A percentile compares a stretch with the other conserved stretches of the same genome.
Evolutionary conservation across 2,797 vertebrate species (phyloP).

Genomic region (Echeneis naucrates): DNA sequence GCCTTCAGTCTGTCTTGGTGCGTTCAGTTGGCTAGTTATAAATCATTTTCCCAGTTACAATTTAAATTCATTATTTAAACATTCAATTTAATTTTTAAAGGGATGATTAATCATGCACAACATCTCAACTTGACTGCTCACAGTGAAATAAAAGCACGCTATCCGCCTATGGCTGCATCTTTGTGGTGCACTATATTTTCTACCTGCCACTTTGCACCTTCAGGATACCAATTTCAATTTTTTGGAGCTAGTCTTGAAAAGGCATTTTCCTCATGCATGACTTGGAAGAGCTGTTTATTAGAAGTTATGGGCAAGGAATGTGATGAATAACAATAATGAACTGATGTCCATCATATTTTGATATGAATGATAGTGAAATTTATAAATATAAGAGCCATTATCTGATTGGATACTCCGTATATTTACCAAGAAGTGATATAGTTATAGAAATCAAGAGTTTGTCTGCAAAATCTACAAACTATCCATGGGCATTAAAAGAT

Average conservation of each 20-base stretch:
- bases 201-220: slow-evolving; percentile 6
- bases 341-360: slow-evolving; percentile 3
- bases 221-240: slow-evolving; percentile 21
- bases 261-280: slow-evolving; percentile 6
- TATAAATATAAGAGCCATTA: neutral
- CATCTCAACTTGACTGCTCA: neutral
- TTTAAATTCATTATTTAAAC: neutral
- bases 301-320: slow-evolving; percentile 19
- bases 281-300: slow-evolving; percentile 31
- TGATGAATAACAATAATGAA: slow-evolving; percentile 14
- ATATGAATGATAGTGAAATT: neutral
- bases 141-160: neutral
- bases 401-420: neutral
- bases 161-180: slow-evolving; percentile 7
- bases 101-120: neutral
- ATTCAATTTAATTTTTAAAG: neutral
- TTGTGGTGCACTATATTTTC: slow-evolving; percentile 4
- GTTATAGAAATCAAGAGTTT: too few species aligned
- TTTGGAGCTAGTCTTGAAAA: neutral
- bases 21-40: neutral
- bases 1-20: neutral
- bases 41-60: neutral
- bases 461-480: neutral
- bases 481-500: too few species aligned
- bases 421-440: too few species aligned